phyloP scores from a whole-genome alignment of 2,113 vertebrate species.

The Polypterus senegalus region DNA sequence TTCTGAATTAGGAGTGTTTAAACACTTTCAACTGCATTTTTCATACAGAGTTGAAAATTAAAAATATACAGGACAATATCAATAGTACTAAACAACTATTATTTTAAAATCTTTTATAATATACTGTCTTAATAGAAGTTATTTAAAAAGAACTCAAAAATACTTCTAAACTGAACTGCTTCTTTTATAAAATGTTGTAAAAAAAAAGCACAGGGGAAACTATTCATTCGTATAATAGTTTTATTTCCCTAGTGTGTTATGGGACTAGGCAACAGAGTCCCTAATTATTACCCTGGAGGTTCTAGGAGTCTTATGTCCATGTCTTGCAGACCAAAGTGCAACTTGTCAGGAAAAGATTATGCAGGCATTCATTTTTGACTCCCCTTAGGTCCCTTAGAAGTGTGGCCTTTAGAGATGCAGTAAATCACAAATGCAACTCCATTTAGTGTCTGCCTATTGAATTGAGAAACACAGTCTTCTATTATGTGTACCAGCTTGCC shows the following conservation, averaged over 20 bases:
- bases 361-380: slow-evolving; percentile 17
- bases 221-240: slow-evolving; percentile 29
- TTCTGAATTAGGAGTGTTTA: too few species aligned
- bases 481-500: too few species aligned
- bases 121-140: too few species aligned
- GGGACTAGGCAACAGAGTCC: slow-evolving; percentile 20
- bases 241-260: slow-evolving; percentile 23
- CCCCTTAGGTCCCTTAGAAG: slow-evolving; percentile 1
- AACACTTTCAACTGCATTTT: too few species aligned
- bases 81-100: too few species aligned
- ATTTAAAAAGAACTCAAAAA: too few species aligned
- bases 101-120: too few species aligned
- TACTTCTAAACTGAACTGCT: too few species aligned
- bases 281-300: slow-evolving; percentile 25
- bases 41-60: too few species aligned
- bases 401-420: neutral
- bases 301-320: slow-evolving; percentile 18
- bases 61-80: too few species aligned
- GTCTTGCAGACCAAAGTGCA: slow-evolving; percentile 31
- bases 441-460: too few species aligned
- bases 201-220: slow-evolving; percentile 14
- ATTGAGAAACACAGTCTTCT: too few species aligned
- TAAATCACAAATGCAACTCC: neutral
- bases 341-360: slow-evolving; percentile 25
- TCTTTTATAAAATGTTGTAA: slow-evolving; percentile 11